Percentiles rank a stretch among this genome's conserved stretches.
Conservation (phyloP, 2,113 vertebrate genomes). For the Colaptes auratus region DNA sequence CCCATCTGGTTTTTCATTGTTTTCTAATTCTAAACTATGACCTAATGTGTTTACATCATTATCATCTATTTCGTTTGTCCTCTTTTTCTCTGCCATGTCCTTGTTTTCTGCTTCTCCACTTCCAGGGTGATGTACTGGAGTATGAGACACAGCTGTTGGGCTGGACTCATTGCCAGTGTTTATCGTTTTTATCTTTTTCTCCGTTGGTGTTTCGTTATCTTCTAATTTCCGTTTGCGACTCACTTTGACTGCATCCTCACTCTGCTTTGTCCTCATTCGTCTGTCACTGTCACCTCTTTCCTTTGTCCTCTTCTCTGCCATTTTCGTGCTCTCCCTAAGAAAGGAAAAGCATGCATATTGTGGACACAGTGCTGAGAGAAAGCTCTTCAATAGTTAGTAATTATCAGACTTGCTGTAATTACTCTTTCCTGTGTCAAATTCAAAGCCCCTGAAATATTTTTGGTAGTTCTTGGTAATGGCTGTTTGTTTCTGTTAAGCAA, state of each 20-base stretch:
- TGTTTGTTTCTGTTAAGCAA: too few relatives aligned
- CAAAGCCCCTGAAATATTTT: too few relatives aligned
- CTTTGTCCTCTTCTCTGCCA: too few relatives aligned
- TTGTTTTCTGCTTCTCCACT: too few relatives aligned
- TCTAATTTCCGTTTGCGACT: slow-evolving; percentile 42
- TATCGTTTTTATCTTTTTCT: too few relatives aligned
- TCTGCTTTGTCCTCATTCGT: slow-evolving; percentile 52
- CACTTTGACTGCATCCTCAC: neutral
- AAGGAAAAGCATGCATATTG: neutral
- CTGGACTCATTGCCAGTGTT: neutral
- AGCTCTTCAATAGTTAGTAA: neutral
- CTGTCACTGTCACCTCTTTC: too few relatives aligned
- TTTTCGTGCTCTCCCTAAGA: slow-evolving; percentile 12
- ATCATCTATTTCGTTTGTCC: neutral
- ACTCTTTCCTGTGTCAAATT: too few relatives aligned
- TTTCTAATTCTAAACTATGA: too few relatives aligned
- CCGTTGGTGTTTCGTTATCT: slow-evolving; percentile 4
- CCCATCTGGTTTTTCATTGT: too few relatives aligned
- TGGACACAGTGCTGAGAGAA: neutral
- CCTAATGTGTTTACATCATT: neutral
- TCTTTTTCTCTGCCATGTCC: too few relatives aligned
- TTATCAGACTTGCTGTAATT: neutral
- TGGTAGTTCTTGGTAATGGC: too few relatives aligned
- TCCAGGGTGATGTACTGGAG: neutral
- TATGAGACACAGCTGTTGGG: neutral